phyloP scores from a whole-genome alignment of 2,888 invertebrate genomes.

The Cheilosia soror region DNA sequence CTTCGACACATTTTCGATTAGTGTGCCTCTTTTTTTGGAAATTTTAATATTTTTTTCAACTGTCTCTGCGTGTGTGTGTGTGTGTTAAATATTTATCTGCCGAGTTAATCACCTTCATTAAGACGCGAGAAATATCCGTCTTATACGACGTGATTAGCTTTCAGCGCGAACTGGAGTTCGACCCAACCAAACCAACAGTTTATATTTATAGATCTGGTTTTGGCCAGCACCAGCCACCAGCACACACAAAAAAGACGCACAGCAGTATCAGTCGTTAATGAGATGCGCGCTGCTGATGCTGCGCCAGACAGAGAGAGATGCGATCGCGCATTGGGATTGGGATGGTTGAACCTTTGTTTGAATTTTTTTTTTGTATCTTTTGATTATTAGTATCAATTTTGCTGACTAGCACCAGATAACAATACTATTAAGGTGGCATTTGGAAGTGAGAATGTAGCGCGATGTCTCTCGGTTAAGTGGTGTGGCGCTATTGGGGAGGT shows the following conservation, averaged over 20 bases:
- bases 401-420: conserved; percentile 71
- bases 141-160: conserved; percentile 68
- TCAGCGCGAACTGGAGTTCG: conserved; percentile 36
- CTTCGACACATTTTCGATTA: conserved; percentile 74
- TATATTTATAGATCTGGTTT: conserved; percentile 67
- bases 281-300: conserved; percentile 32
- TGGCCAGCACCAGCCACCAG: background rate
- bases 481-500: conserved; percentile 71
- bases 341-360: conserved; percentile 50
- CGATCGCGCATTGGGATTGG: background rate
- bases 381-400: conserved; percentile 72
- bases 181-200: conserved; percentile 3
- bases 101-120: conserved; percentile 75
- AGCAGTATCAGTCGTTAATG: conserved; percentile 21
- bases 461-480: conserved; percentile 28
- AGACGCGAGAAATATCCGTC: conserved; percentile 73
- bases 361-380: conserved; percentile 15
- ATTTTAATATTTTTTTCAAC: conserved; percentile 43
- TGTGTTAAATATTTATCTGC: conserved; percentile 67
- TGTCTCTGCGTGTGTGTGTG: background rate
- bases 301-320: background rate
- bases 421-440: conserved; percentile 60
- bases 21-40: conserved; percentile 24
- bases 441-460: conserved; percentile 63
- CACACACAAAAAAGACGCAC: too few species aligned